Conservation (phyloP, 2,113 vertebrate genomes). For the Vulpes vulpes region DNA sequence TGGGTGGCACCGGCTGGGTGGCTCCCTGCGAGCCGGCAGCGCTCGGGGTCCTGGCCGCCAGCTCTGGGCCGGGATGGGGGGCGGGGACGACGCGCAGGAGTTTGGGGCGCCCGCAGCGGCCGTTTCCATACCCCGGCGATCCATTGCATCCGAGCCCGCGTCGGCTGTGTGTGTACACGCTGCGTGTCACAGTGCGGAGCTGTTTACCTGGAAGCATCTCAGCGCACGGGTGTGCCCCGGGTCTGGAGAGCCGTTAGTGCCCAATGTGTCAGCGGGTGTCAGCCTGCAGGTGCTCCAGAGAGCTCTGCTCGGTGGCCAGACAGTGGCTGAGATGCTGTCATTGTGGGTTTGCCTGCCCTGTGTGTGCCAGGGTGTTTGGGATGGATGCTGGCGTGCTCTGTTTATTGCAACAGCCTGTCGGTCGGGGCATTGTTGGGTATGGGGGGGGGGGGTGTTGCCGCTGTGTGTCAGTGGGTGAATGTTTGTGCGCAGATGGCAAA, state of each 20-base stretch:
- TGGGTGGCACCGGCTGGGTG: neutral
- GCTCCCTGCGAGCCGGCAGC: neutral
- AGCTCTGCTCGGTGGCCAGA: neutral
- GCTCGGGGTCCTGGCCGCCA: neutral
- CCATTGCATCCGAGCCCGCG: neutral
- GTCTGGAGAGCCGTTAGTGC: neutral
- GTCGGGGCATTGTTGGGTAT: neutral
- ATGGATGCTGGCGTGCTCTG: neutral
- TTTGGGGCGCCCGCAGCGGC: neutral
- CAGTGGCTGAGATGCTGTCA: neutral
- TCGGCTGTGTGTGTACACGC: neutral
- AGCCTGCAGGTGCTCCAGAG: neutral
- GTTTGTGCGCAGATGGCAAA: slow-evolving; percentile 62
- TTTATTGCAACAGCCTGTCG: neutral
- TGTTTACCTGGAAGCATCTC: slow-evolving; percentile 27
- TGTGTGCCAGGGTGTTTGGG: neutral
- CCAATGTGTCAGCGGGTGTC: neutral
- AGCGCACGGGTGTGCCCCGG: neutral
- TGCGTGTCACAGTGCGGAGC: neutral
- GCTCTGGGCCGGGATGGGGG: neutral
- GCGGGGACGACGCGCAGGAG: neutral
- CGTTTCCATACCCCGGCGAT: neutral
- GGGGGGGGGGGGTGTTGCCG: neutral
- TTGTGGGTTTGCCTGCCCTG: neutral
- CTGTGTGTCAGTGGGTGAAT: neutral